Evolutionary conservation across 1,140 invertebrate species (phyloP).

Genomic region (Vanessa atalanta): DNA sequence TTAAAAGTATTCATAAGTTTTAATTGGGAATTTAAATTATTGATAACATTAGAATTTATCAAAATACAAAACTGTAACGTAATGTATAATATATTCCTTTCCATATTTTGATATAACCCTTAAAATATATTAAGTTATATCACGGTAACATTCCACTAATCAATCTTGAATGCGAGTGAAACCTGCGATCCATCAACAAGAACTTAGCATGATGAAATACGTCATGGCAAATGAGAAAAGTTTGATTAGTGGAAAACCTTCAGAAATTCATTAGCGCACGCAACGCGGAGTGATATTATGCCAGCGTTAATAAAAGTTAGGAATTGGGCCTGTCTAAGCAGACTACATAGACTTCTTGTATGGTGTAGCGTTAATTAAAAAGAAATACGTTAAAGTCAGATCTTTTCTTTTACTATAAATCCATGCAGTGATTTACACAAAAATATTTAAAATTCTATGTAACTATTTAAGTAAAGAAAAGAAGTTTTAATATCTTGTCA

Average conservation of each 20-base stretch:
- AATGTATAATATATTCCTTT: not conserved
- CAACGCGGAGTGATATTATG: conserved; percentile 37
- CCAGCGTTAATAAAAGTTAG: conserved; percentile 36
- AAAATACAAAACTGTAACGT: no score
- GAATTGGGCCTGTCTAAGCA: not conserved
- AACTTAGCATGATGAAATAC: conserved; percentile 42
- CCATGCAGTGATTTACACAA: no score
- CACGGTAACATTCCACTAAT: conserved; percentile 11
- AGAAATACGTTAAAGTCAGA: no score
- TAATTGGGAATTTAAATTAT: no score
- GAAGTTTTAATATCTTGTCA: no score
- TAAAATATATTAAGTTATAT: not conserved
- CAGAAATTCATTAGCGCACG: conserved; percentile 48
- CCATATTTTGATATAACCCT: not conserved
- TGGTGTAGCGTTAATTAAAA: not conserved
- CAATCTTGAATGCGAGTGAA: conserved; percentile 27
- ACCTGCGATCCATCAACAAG: conserved; percentile 40
- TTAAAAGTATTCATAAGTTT: no score
- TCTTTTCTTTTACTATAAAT: no score
- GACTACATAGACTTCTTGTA: not conserved
- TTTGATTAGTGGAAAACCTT: conserved; percentile 46
- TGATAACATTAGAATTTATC: no score
- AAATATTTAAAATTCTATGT: no score
- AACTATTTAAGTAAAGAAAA: no score
- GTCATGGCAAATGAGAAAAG: conserved; percentile 49